These are phyloP conservation scores for Rhyzopertha dominica DNA, from an alignment of 1,140 invertebrate species.

Conservation along the genomic window DNA sequence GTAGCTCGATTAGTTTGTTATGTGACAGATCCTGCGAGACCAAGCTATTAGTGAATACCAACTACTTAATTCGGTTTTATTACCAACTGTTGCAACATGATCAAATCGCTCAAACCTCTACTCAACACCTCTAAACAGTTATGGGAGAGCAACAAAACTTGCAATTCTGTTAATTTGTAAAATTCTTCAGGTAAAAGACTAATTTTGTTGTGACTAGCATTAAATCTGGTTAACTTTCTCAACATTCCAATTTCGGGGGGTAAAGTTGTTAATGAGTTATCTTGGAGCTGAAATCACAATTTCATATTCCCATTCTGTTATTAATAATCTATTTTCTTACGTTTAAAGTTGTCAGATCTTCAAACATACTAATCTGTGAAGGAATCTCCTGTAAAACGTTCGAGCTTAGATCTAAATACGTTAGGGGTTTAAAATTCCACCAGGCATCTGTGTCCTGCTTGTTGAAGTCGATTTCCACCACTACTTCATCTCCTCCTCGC, in stretches of 20 bases:
- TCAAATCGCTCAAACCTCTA: constrained; percentile 60
- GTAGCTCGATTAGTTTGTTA: constrained; percentile 67
- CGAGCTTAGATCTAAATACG: constrained; percentile 73
- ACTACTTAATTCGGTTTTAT: constrained; percentile 4
- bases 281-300: constrained; percentile 52
- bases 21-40: constrained; percentile 55
- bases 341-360: constrained; percentile 65
- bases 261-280: constrained; percentile 67
- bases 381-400: constrained; percentile 67
- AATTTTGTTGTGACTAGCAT: constrained; percentile 75
- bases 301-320: not conserved
- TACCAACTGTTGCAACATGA: constrained; percentile 66
- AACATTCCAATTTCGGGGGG: constrained; percentile 73
- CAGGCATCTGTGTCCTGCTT: constrained; percentile 60
- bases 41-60: not conserved
- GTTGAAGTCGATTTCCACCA: constrained; percentile 59
- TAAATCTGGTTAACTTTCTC: constrained; percentile 66
- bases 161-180: constrained; percentile 62
- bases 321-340: constrained; percentile 48
- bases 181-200: constrained; percentile 57
- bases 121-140: constrained; percentile 57
- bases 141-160: constrained; percentile 63
- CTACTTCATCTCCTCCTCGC: constrained; percentile 59
- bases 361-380: constrained; percentile 62
- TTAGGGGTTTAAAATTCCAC: constrained; percentile 81